Evolutionary conservation across 2,888 invertebrate species (phyloP).

Genomic region (Lithophane socia): DNA sequence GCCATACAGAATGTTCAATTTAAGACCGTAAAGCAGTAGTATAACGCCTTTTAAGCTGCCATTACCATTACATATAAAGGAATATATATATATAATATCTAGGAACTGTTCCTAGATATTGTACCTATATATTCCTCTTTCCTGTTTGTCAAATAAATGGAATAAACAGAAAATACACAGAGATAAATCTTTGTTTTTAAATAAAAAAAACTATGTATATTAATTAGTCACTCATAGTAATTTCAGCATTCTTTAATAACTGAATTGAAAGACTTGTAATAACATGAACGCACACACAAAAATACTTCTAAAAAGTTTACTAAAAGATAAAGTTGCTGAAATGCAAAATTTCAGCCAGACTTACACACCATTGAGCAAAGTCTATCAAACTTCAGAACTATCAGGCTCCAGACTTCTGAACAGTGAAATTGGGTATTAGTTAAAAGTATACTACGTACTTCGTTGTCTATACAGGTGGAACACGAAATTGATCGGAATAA

Average conservation of each 20-base stretch:
- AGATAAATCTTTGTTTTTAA: too few relatives aligned
- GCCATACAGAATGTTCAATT: too few relatives aligned
- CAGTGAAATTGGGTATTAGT: slow-evolving; percentile 46
- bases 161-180: too few relatives aligned
- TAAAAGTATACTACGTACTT: background rate
- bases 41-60: too few relatives aligned
- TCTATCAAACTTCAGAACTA: slow-evolving; percentile 21
- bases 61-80: too few relatives aligned
- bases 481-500: slow-evolving; percentile 42
- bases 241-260: background rate
- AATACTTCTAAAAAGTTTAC: background rate
- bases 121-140: too few relatives aligned
- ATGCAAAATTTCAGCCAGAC: slow-evolving; percentile 21
- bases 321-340: slow-evolving; percentile 10
- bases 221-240: too few relatives aligned
- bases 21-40: too few relatives aligned
- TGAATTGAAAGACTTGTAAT: background rate
- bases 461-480: slow-evolving; percentile 15
- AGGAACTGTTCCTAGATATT: too few relatives aligned
- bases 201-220: too few relatives aligned
- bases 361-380: slow-evolving; percentile 35
- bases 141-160: too few relatives aligned
- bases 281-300: background rate
- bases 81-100: too few relatives aligned
- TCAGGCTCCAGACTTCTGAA: slow-evolving; percentile 20